Evolutionary conservation across 2,797 vertebrate genomes (phyloP).

Genomic region (Mormyrus hasselquistii): DNA sequence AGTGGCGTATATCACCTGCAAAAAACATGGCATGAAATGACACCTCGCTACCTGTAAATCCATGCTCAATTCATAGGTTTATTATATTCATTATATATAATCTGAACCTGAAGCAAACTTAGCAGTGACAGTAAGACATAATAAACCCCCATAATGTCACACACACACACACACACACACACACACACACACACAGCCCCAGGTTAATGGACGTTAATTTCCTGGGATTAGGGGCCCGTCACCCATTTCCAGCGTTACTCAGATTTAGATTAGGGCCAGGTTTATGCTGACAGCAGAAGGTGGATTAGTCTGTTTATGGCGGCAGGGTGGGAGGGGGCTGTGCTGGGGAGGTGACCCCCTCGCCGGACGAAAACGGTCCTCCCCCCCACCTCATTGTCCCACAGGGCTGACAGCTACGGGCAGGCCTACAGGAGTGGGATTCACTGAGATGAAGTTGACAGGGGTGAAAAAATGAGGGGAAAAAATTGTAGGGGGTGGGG

Average conservation of each 20-base stretch:
- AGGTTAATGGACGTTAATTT: conserved; percentile 33
- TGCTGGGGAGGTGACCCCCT: not conserved
- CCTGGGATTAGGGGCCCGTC: conserved; percentile 26
- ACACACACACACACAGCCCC: not conserved
- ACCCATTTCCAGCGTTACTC: conserved; percentile 30
- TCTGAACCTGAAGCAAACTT: not conserved
- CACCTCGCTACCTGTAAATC: not conserved
- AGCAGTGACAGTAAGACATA: not conserved
- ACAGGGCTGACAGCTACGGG: conserved; percentile 20
- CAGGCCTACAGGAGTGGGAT: conserved; percentile 35
- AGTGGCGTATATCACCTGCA: not conserved
- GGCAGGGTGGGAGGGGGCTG: conserved; percentile 11
- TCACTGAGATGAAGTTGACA: conserved; percentile 43
- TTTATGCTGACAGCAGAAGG: conserved; percentile 35
- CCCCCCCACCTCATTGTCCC: conserved; percentile 7
- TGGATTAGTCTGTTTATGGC: conserved; percentile 34
- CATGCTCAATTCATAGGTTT: not conserved
- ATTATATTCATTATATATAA: not conserved
- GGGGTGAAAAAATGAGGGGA: conserved; percentile 41
- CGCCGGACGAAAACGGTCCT: conserved; percentile 19
- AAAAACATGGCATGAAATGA: not conserved
- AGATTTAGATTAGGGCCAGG: conserved; percentile 31
- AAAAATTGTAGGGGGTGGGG: conserved; percentile 24
- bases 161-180: not conserved
- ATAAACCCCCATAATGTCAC: not conserved